A percentile compares a stretch with the other conserved stretches of the same genome.
phyloP scores from a whole-genome alignment of 2,113 vertebrate genomes.

The Alethe castanea region DNA sequence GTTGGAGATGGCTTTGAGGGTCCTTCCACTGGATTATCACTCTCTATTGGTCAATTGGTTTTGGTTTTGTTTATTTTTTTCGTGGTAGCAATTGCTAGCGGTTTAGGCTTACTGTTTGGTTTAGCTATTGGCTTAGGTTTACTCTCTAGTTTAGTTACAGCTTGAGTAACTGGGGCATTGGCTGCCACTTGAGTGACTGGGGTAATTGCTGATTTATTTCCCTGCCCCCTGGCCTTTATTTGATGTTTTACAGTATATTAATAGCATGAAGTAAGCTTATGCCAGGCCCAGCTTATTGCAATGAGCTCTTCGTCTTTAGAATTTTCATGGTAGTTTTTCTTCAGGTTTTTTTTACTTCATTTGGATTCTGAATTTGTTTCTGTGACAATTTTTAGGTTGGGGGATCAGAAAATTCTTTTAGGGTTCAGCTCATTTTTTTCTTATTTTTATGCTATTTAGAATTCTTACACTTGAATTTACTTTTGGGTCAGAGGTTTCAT shows the following conservation, averaged over 20 bases:
- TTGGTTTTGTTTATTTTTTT: background rate
- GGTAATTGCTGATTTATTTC: background rate
- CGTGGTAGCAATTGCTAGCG: background rate
- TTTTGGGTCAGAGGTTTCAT: background rate
- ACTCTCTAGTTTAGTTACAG: background rate
- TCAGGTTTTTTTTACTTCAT: background rate
- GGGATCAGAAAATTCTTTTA: background rate
- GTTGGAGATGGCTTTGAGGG: background rate
- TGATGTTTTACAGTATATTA: background rate
- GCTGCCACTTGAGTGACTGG: background rate
- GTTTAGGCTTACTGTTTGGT: background rate
- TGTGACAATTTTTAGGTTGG: too few relatives aligned
- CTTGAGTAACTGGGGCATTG: background rate
- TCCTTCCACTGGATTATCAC: background rate
- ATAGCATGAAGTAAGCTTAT: background rate
- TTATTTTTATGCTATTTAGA: background rate
- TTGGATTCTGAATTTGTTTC: background rate
- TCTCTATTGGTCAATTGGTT: background rate
- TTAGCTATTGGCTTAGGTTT: background rate
- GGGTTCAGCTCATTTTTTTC: background rate
- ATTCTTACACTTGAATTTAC: too few relatives aligned
- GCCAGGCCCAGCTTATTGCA: background rate
- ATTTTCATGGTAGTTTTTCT: background rate
- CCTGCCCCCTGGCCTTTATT: accelerated
- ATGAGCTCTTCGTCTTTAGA: too few relatives aligned